Evolutionary conservation across 2,888 invertebrate genomes (phyloP).

Genomic region (Eristalinus sepulchralis): DNA sequence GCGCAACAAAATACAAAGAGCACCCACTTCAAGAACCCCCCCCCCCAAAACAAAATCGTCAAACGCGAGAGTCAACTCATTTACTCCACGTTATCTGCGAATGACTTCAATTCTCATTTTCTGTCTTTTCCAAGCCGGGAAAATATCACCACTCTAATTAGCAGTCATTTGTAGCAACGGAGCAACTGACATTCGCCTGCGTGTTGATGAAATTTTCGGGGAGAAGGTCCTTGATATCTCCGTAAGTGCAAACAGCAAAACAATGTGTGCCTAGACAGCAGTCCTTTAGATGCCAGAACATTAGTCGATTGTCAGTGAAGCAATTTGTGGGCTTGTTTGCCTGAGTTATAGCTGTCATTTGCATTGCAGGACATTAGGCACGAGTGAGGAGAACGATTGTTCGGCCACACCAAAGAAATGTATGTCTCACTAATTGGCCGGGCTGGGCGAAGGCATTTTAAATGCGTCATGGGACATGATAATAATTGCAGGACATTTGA

Average conservation of each 20-base stretch:
- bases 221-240: not conserved
- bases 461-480: constrained; percentile 37
- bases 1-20: too few species aligned
- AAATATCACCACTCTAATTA: constrained; percentile 14
- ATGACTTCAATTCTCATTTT: not conserved
- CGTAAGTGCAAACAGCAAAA: not conserved
- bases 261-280: not conserved
- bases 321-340: constrained; percentile 45
- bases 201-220: not conserved
- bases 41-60: too few species aligned
- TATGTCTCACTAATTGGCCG: constrained; percentile 44
- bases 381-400: constrained; percentile 7
- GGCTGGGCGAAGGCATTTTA: constrained; percentile 32
- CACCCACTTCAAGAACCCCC: too few species aligned
- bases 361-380: constrained; percentile 17
- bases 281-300: not conserved
- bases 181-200: not conserved
- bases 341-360: constrained; percentile 41
- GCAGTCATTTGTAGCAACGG: not conserved
- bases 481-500: constrained; percentile 49
- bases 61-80: too few species aligned
- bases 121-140: not conserved
- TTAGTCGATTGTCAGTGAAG: constrained; percentile 19
- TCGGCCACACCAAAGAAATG: not conserved
- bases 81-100: too few species aligned